These are phyloP conservation scores for Zelostemma sp. DNA, from an alignment of 1,140 invertebrate species.

Conservation along the genomic window DNA sequence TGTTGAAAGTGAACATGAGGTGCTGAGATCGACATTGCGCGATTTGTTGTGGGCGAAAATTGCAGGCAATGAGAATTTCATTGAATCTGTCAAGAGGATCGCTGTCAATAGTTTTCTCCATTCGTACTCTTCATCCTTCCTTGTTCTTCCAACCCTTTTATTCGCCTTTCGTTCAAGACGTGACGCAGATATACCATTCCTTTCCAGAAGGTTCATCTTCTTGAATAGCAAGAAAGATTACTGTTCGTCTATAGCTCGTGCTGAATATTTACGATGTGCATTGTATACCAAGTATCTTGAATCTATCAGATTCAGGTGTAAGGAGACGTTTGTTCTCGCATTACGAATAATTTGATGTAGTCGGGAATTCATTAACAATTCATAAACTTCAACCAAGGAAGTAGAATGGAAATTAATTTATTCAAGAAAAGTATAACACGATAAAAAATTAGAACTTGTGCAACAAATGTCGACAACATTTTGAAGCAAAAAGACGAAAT, in stretches of 20 bases:
- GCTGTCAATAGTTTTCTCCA: conserved; percentile 37
- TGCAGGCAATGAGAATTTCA: conserved; percentile 36
- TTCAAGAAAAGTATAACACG: too few relatives aligned
- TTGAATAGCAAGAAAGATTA: conserved; percentile 32
- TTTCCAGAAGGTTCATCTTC: conserved; percentile 26
- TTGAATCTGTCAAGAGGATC: conserved; percentile 39
- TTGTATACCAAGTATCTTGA: conserved; percentile 13
- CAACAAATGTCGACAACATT: too few relatives aligned
- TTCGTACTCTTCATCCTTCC: conserved; percentile 17
- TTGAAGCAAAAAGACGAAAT: too few relatives aligned
- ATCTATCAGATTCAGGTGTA: conserved; percentile 10
- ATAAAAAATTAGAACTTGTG: too few relatives aligned
- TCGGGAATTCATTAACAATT: conserved; percentile 16
- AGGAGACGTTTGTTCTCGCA: conserved; percentile 12
- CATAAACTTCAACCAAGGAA: too few relatives aligned
- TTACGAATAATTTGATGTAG: conserved; percentile 19
- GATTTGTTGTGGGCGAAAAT: conserved; percentile 33
- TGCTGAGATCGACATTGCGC: neutral
- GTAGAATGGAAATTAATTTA: too few relatives aligned
- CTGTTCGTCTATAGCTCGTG: conserved; percentile 23
- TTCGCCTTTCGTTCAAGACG: conserved; percentile 33
- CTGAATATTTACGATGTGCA: conserved; percentile 24
- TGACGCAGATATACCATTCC: conserved; percentile 35
- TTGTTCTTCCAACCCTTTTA: conserved; percentile 31
- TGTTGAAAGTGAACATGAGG: too few relatives aligned